A percentile compares a stretch with the other conserved stretches of the same genome.
Conservation (phyloP, 2,888 invertebrate genomes). For the Agrochola macilenta region DNA sequence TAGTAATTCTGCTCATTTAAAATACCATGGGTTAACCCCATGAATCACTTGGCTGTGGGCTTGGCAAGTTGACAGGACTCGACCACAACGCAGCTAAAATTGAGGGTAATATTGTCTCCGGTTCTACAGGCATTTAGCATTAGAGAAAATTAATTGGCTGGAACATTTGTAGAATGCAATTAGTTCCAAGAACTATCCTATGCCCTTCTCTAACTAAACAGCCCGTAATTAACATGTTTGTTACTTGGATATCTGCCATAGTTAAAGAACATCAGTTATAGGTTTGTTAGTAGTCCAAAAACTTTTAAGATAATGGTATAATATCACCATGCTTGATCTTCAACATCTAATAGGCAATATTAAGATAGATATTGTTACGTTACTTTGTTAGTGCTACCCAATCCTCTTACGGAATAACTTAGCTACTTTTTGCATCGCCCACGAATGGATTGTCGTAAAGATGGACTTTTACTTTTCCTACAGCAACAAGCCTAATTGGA, state of each 20-base stretch:
- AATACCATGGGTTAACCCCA: conserved; percentile 54
- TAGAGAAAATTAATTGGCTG: conserved; percentile 24
- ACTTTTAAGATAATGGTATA: not conserved
- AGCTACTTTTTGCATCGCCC: not conserved
- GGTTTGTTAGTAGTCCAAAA: not conserved
- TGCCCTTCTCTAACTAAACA: not conserved
- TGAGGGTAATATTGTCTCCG: conserved; percentile 19
- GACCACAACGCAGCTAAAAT: conserved; percentile 13
- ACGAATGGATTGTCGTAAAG: not conserved
- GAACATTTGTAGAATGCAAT: conserved; percentile 49
- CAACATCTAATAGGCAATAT: not conserved
- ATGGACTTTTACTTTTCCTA: not conserved
- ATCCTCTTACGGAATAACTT: conserved; percentile 7
- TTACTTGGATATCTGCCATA: not conserved
- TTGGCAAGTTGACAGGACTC: conserved; percentile 60
- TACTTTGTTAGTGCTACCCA: not conserved
- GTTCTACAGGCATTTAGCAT: conserved; percentile 35
- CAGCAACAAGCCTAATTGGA: not conserved
- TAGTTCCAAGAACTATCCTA: conserved; percentile 1
- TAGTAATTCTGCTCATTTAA: conserved; percentile 29
- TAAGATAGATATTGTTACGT: not conserved
- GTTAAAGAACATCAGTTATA: not conserved
- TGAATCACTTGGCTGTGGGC: conserved; percentile 55
- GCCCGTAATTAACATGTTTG: not conserved
- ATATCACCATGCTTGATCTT: not conserved